A percentile compares a stretch with the other conserved stretches of the same genome.
Conservation (phyloP, 2,888 invertebrate species). For the Drosophila pegasa region DNA sequence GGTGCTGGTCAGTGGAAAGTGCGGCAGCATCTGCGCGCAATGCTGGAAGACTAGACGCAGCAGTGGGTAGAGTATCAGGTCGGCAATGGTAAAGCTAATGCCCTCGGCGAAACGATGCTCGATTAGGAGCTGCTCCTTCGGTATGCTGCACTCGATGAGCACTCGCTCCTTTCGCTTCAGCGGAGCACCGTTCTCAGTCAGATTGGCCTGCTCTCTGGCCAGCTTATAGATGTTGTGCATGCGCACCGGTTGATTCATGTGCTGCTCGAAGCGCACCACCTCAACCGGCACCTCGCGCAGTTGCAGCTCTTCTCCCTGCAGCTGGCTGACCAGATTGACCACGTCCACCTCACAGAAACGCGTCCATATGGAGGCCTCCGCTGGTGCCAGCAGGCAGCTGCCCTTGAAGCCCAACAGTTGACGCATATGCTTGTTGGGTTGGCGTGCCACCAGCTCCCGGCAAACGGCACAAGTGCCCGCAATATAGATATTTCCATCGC, state of each 20-base stretch:
- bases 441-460: slow-evolving; percentile 86
- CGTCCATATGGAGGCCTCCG: slow-evolving; percentile 95
- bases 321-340: slow-evolving; percentile 85
- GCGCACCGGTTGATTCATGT: slow-evolving; percentile 92
- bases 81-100: slow-evolving; percentile 92
- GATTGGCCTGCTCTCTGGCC: slow-evolving; percentile 87
- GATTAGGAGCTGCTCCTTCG: slow-evolving; percentile 81
- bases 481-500: slow-evolving; percentile 87
- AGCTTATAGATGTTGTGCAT: slow-evolving; percentile 94
- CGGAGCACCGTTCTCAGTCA: slow-evolving; percentile 48
- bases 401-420: slow-evolving; percentile 91
- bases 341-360: slow-evolving; percentile 96
- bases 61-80: slow-evolving; percentile 91
- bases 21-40: slow-evolving; percentile 72
- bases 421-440: slow-evolving; percentile 68
- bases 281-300: slow-evolving; percentile 87
- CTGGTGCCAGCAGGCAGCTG: slow-evolving; percentile 92
- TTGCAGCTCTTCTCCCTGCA: slow-evolving; percentile 84
- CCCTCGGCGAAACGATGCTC: slow-evolving; percentile 94
- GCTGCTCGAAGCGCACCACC: slow-evolving; percentile 92
- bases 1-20: slow-evolving; percentile 87
- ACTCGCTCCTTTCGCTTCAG: slow-evolving; percentile 80
- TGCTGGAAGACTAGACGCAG: slow-evolving; percentile 87
- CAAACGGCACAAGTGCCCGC: slow-evolving; percentile 92
- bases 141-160: slow-evolving; percentile 85